Percentiles rank a stretch among this genome's conserved stretches.
These are phyloP conservation scores for Muscidifurax raptorellus DNA, from an alignment of 1,140 invertebrate genomes.

Conservation along the genomic window DNA sequence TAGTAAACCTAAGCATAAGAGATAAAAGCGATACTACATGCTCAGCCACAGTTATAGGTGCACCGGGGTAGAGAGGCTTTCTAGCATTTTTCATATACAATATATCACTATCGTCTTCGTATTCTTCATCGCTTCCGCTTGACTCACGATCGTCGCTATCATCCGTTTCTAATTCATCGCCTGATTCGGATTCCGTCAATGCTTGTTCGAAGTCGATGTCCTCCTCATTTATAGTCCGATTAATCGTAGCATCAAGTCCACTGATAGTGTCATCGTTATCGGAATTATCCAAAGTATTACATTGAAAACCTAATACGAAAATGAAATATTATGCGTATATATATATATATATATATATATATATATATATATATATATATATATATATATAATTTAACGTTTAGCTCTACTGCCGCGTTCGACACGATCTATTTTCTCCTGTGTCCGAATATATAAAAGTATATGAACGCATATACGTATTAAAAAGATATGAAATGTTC, in stretches of 20 bases:
- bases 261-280: not conserved
- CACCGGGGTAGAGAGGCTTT: too few species aligned
- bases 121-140: not conserved
- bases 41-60: too few species aligned
- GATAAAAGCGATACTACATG: too few species aligned
- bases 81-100: conserved; percentile 2
- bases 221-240: not conserved
- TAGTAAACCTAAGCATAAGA: too few species aligned
- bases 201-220: not conserved
- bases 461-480: too few species aligned
- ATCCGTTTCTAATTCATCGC: not conserved
- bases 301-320: not conserved
- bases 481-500: too few species aligned
- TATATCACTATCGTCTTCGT: not conserved
- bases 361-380: too few species aligned
- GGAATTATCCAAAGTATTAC: not conserved
- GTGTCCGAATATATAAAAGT: too few species aligned
- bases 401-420: too few species aligned
- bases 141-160: not conserved
- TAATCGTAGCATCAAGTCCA: not conserved
- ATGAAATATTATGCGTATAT: not conserved
- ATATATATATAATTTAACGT: not conserved
- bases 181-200: not conserved
- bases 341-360: too few species aligned
- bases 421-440: too few species aligned